A percentile compares a stretch with the other conserved stretches of the same genome.
phyloP scores from a whole-genome alignment of 2,888 invertebrate genomes.

The Rugalucina vietnamica region DNA sequence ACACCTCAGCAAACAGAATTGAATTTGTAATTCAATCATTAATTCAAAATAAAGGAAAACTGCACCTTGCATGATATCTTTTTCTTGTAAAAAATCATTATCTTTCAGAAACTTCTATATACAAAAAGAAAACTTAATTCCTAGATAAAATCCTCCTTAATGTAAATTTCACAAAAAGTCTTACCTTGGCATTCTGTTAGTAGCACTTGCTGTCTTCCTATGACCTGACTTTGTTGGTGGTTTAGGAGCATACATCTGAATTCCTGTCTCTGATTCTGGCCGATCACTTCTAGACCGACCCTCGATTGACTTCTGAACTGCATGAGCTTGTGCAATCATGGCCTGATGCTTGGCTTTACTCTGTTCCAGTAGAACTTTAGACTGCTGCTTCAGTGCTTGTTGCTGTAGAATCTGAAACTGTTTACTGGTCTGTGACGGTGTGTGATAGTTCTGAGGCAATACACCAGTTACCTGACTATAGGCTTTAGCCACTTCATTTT shows the following conservation, averaged over 20 bases:
- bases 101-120: no score
- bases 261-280: conserved; percentile 44
- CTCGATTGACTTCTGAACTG: conserved; percentile 73
- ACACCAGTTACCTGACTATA: conserved; percentile 78
- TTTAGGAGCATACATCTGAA: conserved; percentile 74
- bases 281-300: conserved; percentile 15
- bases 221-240: conserved; percentile 74
- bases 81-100: no score
- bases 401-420: conserved; percentile 77
- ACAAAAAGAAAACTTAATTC: no score
- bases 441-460: conserved; percentile 71
- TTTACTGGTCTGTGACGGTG: conserved; percentile 73
- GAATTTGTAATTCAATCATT: no score
- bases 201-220: conserved; percentile 67
- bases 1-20: no score
- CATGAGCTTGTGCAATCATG: conserved; percentile 82
- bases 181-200: conserved; percentile 75
- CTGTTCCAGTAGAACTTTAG: conserved; percentile 79
- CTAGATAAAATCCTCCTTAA: no score
- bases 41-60: no score
- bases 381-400: conserved; percentile 76
- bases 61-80: no score
- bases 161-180: not conserved
- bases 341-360: conserved; percentile 83
- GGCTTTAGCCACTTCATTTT: conserved; percentile 73